Percentiles rank a stretch among this genome's conserved stretches.
Evolutionary conservation across 2,888 invertebrate genomes (phyloP).

Genomic region (Hyposoter didymator): DNA sequence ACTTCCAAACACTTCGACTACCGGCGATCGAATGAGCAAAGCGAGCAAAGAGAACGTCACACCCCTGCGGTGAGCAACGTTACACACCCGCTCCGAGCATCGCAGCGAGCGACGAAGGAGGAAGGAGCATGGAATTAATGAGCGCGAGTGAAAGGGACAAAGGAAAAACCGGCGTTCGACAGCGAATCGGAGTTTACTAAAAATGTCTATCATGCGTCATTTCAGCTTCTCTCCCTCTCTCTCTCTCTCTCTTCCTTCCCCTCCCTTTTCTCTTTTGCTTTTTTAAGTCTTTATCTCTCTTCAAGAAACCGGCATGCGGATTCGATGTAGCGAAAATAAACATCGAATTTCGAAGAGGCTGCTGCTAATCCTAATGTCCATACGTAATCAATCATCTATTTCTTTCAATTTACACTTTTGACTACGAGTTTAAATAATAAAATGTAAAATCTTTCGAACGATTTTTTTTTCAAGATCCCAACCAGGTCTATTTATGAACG

Average conservation of each 20-base stretch:
- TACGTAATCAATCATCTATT: background rate
- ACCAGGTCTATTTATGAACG: background rate
- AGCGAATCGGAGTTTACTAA: constrained; percentile 37
- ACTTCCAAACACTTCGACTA: constrained; percentile 56
- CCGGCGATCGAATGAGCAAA: constrained; percentile 58
- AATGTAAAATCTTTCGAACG: background rate
- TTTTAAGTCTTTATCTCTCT: background rate
- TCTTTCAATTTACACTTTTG: background rate
- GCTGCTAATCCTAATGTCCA: constrained; percentile 6
- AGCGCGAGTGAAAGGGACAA: constrained; percentile 2
- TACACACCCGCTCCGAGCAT: constrained; percentile 8
- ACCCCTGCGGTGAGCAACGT: constrained; percentile 53
- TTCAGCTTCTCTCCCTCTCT: background rate
- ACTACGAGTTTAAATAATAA: background rate
- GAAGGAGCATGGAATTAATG: constrained; percentile 20
- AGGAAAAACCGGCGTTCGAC: constrained; percentile 27
- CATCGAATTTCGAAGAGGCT: background rate
- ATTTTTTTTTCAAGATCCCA: background rate
- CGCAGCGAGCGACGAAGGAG: constrained; percentile 1
- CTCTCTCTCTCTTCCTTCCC: constrained; percentile 8
- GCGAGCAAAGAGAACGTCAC: constrained; percentile 48
- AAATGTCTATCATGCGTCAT: constrained; percentile 56
- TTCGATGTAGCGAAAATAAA: constrained; percentile 40
- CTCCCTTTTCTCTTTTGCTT: background rate
- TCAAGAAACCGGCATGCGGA: constrained; percentile 37